phyloP scores from a whole-genome alignment of 2,797 vertebrate species.

The Lagorchestes hirsutus region DNA sequence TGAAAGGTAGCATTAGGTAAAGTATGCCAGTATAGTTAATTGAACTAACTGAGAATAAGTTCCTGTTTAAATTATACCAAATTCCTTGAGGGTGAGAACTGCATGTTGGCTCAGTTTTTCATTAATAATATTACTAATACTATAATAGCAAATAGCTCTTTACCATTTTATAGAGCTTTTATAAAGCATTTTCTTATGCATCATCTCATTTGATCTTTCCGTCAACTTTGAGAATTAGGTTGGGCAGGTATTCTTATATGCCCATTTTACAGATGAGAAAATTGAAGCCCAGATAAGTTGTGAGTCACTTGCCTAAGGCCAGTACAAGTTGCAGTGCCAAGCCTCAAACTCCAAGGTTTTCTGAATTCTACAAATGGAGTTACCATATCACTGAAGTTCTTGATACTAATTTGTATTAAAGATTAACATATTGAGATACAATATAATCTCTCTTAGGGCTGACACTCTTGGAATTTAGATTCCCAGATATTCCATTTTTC shows the following conservation, averaged over 20 bases:
- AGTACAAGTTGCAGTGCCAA: neutral
- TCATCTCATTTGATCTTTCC: neutral
- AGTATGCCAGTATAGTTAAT: neutral
- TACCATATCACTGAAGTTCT: neutral
- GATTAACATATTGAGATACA: neutral
- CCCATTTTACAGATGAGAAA: neutral
- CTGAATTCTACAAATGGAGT: neutral
- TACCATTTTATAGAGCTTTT: neutral
- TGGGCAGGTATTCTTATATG: neutral
- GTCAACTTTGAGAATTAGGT: neutral
- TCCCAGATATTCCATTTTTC: constrained; percentile 42
- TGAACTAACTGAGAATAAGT: neutral
- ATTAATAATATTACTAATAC: neutral
- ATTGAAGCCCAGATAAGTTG: neutral
- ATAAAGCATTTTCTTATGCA: neutral
- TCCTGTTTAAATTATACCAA: neutral
- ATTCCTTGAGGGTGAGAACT: neutral
- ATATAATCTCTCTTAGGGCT: neutral
- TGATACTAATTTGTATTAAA: neutral
- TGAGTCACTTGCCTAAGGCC: neutral
- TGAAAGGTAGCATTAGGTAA: neutral
- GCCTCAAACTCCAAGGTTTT: neutral
- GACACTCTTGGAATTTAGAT: constrained; percentile 34
- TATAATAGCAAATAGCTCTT: neutral
- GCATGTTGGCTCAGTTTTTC: constrained; percentile 23